These are phyloP conservation scores for Argyresthia albistria DNA, from an alignment of 2,888 invertebrate species.

Conservation along the genomic window DNA sequence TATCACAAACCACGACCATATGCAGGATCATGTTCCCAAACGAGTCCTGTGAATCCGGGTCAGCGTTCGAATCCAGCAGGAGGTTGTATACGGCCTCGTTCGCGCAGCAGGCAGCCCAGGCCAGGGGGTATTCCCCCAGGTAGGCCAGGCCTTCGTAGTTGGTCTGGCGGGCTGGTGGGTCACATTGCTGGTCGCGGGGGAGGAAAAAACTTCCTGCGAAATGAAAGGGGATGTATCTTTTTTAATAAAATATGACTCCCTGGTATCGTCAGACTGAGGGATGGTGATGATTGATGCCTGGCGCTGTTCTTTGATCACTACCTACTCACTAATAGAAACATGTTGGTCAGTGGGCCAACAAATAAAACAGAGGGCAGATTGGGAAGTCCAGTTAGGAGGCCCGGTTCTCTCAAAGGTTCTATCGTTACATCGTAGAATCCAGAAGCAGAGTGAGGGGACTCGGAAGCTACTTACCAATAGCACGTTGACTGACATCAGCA, in stretches of 20 bases:
- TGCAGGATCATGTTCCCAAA: slow-evolving; percentile 99
- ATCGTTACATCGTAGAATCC: no score
- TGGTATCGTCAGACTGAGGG: no score
- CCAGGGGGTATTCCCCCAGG: slow-evolving; percentile 96
- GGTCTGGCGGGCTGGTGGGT: slow-evolving; percentile 83
- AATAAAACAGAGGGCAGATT: no score
- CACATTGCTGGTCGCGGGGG: slow-evolving; percentile 92
- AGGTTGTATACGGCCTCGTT: slow-evolving; percentile 98
- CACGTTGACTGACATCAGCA: slow-evolving; percentile 92
- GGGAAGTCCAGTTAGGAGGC: no score
- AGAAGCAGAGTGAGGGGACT: background rate
- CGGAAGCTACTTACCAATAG: slow-evolving; percentile 80
- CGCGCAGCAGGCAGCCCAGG: slow-evolving; percentile 98
- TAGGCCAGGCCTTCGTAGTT: slow-evolving; percentile 98
- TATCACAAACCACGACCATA: slow-evolving; percentile 98
- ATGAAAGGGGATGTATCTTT: no score
- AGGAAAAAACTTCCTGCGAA: slow-evolving; percentile 88
- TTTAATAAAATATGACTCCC: no score
- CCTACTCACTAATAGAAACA: no score
- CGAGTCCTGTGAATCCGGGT: slow-evolving; percentile 96
- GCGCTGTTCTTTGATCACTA: no score
- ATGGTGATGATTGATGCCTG: no score
- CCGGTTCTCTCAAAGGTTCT: no score
- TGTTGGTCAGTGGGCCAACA: no score
- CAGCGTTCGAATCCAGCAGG: slow-evolving; percentile 90